Percentiles rank a stretch among this genome's conserved stretches.
Conservation (phyloP, 2,797 vertebrate genomes). For the Macropodus opercularis region DNA sequence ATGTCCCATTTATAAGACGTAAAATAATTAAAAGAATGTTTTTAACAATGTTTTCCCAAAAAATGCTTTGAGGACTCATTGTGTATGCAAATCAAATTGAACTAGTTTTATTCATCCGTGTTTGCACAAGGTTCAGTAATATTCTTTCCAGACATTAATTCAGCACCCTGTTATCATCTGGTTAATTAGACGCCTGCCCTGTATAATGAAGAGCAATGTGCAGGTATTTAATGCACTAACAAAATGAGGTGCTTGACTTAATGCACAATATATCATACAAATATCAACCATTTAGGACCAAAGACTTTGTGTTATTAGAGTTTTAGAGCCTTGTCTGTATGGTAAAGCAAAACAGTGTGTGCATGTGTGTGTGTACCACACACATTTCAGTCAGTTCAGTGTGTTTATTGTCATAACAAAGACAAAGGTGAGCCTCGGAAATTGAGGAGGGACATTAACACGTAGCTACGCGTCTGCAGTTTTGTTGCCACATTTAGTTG, state of each 20-base stretch:
- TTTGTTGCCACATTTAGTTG: constrained; percentile 35
- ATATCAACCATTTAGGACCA: too few species aligned
- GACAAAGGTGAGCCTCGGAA: constrained; percentile 19
- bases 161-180: not conserved
- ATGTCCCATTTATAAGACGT: not conserved
- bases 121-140: not conserved
- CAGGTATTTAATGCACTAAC: not conserved
- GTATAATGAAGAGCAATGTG: not conserved
- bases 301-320: too few species aligned
- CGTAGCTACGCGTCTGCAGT: constrained; percentile 4
- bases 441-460: constrained; percentile 6
- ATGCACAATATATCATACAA: not conserved
- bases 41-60: too few species aligned
- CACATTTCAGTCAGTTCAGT: too few species aligned
- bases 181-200: not conserved
- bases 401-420: not conserved
- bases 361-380: too few species aligned
- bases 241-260: not conserved
- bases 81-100: too few species aligned
- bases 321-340: too few species aligned
- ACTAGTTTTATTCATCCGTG: not conserved
- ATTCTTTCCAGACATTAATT: not conserved
- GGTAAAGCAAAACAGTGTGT: too few species aligned
- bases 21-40: too few species aligned
- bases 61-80: too few species aligned